Base-by-base conservation (phyloP, 2,888 invertebrate species). In the Agonopterix subpropinquella region DNA sequence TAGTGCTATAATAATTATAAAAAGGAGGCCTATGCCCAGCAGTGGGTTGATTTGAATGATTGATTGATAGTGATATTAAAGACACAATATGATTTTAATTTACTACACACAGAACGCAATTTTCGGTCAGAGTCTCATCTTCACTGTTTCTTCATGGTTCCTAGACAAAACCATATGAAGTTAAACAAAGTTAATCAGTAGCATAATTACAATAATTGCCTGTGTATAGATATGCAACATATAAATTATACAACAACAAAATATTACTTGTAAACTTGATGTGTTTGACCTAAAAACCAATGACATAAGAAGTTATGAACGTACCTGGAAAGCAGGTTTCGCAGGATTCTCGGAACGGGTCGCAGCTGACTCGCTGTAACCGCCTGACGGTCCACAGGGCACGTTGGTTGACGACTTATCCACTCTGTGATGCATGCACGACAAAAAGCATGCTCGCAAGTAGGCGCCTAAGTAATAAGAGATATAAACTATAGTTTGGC, bases 381-480 rank as follows among this genome's bases (percentile, higher is more conserved):
- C 47, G 94, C 92, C 73, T 96, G 96, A 48, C 98, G 92, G 84
- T 98, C 98, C 44, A 98, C 95, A 3, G 98, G 98, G 73, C 98
- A 98, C 37, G 96, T 97, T 11, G 96, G 96, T 77, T 98, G 97
- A 47, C 96, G 92, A 57, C 95, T 94, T 59, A 98, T 92, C 98
- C 98, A 98, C 84, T 98, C 97, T 54, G 95, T 95, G 65, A 98
- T 98, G 81, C 98, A 98, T 46, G 92, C 92, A 65, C 94, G 92
- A 80, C 98, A 98, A 85, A 98, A 98, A 50, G 98, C 97, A 89
- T 98, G 98, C 78, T 98, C 98, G 82, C 98, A 98, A 65, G 93
- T 93, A 47, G 97, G 97, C 48, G 98, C 97, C 97, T 97, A 11
- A 39, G 5, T 39, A 39, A 2, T 10, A 39, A 39, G 39, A 39